These are phyloP conservation scores for Coptodon bakossiorum DNA, from an alignment of 2,113 vertebrate species.

Conservation along the genomic window DNA sequence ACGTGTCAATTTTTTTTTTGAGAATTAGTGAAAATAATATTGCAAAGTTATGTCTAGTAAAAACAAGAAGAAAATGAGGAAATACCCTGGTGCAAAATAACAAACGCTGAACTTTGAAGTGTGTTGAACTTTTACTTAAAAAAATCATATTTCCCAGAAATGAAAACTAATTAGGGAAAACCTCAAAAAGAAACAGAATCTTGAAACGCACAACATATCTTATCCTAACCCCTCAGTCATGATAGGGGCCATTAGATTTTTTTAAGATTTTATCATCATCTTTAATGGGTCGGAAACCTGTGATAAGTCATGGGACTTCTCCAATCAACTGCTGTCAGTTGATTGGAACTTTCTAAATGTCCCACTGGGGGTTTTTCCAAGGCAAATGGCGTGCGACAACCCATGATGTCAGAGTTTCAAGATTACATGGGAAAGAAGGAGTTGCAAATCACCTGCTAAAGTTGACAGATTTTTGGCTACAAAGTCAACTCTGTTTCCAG, in stretches of 20 bases:
- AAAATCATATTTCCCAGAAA: not conserved
- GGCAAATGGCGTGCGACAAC: not conserved
- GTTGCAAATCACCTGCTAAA: not conserved
- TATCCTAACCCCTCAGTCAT: not conserved
- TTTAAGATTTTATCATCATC: not conserved
- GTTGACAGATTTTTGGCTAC: not conserved
- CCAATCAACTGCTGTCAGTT: not conserved
- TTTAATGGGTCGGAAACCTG: not conserved
- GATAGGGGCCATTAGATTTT: not conserved
- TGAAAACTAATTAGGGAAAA: not conserved
- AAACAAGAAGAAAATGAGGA: not conserved
- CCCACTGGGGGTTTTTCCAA: not conserved
- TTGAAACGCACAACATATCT: not conserved
- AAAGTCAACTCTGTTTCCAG: not conserved
- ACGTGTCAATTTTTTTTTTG: fast-evolving
- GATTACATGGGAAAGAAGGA: not conserved
- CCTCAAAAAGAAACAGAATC: not conserved
- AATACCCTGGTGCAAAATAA: not conserved
- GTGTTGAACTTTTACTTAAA: not conserved
- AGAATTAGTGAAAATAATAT: not conserved
- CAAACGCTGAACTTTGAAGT: not conserved
- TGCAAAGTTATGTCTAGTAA: not conserved
- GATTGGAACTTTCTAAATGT: not conserved
- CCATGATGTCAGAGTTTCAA: slow-evolving; percentile 20
- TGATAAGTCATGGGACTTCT: not conserved